phyloP scores from a whole-genome alignment of 2,888 invertebrate species.

The Timema podura region DNA sequence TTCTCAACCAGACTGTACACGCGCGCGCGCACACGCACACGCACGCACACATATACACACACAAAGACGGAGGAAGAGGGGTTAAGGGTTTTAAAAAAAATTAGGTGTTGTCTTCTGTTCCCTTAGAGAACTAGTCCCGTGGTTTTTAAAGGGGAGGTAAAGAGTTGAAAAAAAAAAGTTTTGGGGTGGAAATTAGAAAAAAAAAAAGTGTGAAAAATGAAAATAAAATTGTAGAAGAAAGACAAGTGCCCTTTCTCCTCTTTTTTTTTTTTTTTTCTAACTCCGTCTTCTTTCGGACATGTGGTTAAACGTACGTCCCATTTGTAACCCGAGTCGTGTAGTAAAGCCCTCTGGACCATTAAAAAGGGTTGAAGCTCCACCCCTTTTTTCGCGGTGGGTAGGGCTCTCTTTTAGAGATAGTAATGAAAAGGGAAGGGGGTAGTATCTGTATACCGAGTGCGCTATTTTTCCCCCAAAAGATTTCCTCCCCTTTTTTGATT shows the following conservation, averaged over 20 bases:
- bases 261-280: slow-evolving; percentile 16
- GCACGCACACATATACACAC: too few species aligned
- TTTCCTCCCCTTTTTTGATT: slow-evolving; percentile 28
- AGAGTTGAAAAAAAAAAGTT: background rate
- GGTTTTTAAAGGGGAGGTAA: slow-evolving; percentile 12
- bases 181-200: background rate
- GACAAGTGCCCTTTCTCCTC: background rate
- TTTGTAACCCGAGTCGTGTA: slow-evolving; percentile 17
- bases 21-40: too few species aligned
- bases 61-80: slow-evolving; percentile 10
- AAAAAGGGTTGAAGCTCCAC: background rate
- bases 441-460: slow-evolving; percentile 1
- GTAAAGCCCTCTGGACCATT: too few species aligned
- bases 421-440: too few species aligned
- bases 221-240: background rate
- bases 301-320: background rate
- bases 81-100: slow-evolving; percentile 24
- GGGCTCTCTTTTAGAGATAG: too few species aligned
- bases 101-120: slow-evolving; percentile 25
- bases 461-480: slow-evolving; percentile 6
- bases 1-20: too few species aligned
- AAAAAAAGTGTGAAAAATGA: background rate
- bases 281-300: background rate
- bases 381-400: background rate
- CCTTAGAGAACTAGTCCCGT: background rate